A percentile compares a stretch with the other conserved stretches of the same genome.
Conservation (phyloP, 2,888 invertebrate species). For the Encarsia formosa region DNA sequence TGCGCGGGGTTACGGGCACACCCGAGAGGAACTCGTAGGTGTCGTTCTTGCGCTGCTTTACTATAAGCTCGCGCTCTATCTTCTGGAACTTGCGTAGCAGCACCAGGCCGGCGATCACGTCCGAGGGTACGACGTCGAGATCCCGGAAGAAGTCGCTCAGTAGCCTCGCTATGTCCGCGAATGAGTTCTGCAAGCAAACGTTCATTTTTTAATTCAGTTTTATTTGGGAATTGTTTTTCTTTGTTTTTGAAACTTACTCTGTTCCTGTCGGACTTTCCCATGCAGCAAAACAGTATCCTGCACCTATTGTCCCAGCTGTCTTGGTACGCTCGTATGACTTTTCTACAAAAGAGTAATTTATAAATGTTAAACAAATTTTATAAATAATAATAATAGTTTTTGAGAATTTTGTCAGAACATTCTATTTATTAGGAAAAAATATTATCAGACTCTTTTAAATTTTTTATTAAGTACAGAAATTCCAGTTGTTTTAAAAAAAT, state of each 20-base stretch:
- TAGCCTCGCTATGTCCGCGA: conserved; percentile 77
- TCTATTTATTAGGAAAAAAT: too few relatives aligned
- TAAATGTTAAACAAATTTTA: too few relatives aligned
- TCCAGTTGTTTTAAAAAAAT: too few relatives aligned
- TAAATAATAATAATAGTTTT: too few relatives aligned
- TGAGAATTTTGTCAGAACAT: too few relatives aligned
- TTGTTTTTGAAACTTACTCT: conserved; percentile 50
- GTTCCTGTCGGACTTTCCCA: conserved; percentile 71
- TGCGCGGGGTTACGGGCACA: conserved; percentile 75
- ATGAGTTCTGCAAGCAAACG: conserved; percentile 62
- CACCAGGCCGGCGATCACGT: conserved; percentile 80
- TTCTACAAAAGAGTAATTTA: conserved; percentile 60
- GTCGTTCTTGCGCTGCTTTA: conserved; percentile 73
- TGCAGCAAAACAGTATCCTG: conserved; percentile 76
- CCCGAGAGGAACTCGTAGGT: conserved; percentile 83
- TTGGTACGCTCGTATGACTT: conserved; percentile 81
- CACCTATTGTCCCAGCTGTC: conserved; percentile 85
- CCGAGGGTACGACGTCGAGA: conserved; percentile 82
- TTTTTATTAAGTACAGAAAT: too few relatives aligned
- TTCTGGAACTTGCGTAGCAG: conserved; percentile 76
- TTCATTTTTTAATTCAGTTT: neutral
- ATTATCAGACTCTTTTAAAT: too few relatives aligned
- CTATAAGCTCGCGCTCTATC: conserved; percentile 69
- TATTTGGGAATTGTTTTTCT: neutral
- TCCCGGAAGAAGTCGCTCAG: conserved; percentile 84